phyloP scores from a whole-genome alignment of 2,113 vertebrate species.

The Triplophysa dalaica region DNA sequence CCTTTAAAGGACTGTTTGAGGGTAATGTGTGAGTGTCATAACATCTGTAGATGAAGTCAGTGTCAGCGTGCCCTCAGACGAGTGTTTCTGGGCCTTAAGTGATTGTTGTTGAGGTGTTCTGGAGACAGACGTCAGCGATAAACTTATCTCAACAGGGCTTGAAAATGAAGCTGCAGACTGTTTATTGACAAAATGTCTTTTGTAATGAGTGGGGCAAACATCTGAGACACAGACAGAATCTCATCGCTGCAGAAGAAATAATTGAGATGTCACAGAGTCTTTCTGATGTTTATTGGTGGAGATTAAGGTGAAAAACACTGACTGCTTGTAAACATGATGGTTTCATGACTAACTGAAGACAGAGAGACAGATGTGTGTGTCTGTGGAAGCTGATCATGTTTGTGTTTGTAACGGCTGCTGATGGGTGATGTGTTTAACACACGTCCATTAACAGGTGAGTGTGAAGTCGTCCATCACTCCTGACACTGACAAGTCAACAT shows the following conservation, averaged over 20 bases:
- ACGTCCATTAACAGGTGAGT: constrained; percentile 22
- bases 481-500: neutral
- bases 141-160: neutral
- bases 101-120: constrained; percentile 13
- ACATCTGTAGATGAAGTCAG: too few species aligned
- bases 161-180: neutral
- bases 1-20: too few species aligned
- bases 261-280: too few species aligned
- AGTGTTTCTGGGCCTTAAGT: constrained; percentile 29
- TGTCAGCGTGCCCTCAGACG: neutral
- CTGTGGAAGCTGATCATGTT: neutral
- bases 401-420: constrained; percentile 32
- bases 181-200: too few species aligned
- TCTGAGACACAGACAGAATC: too few species aligned
- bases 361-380: neutral
- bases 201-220: too few species aligned
- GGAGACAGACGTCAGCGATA: neutral
- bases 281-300: too few species aligned
- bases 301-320: too few species aligned
- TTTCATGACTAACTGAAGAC: too few species aligned
- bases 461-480: constrained; percentile 23
- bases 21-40: too few species aligned
- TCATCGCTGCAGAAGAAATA: too few species aligned
- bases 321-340: too few species aligned
- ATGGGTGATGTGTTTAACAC: constrained; percentile 17